Percentiles rank a stretch among this genome's conserved stretches.
Conservation (phyloP, 2,888 invertebrate genomes). For the Acleris holmiana region DNA sequence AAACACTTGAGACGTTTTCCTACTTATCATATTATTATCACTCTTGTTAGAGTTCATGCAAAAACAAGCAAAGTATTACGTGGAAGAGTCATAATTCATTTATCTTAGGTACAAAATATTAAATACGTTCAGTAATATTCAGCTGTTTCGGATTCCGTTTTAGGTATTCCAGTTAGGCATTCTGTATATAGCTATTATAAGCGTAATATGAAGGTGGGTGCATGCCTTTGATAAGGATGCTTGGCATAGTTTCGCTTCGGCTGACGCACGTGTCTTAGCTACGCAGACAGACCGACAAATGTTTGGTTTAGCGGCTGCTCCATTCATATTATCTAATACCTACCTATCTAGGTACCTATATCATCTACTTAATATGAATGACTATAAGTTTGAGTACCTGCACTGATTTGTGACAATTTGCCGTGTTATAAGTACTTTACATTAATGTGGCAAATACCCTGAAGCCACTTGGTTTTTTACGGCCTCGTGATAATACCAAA, state of each 20-base stretch:
- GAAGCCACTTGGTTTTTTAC: no score
- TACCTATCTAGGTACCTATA: no score
- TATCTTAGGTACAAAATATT: constrained; percentile 10
- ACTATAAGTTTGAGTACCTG: no score
- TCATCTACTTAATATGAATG: no score
- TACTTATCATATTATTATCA: no score
- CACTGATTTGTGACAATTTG: no score
- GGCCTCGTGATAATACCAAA: background rate
- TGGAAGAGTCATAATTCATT: background rate
- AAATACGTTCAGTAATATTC: constrained; percentile 50
- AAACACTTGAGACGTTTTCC: no score
- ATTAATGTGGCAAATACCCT: no score
- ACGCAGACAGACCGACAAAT: constrained; percentile 44
- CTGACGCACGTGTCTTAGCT: constrained; percentile 58
- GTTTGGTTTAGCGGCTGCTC: constrained; percentile 14
- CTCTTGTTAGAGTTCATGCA: no score
- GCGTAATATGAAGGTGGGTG: constrained; percentile 66
- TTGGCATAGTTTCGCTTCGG: constrained; percentile 62
- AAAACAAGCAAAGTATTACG: no score
- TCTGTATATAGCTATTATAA: constrained; percentile 60
- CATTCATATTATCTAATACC: background rate
- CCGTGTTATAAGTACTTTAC: no score
- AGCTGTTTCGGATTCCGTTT: constrained; percentile 60
- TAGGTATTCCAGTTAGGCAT: constrained; percentile 73
- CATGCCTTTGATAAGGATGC: constrained; percentile 80